Evolutionary conservation across 1,140 invertebrate genomes (phyloP), one percentile per base, ranked within the genome.

Genomic region (Drosophila cardini): DNA sequence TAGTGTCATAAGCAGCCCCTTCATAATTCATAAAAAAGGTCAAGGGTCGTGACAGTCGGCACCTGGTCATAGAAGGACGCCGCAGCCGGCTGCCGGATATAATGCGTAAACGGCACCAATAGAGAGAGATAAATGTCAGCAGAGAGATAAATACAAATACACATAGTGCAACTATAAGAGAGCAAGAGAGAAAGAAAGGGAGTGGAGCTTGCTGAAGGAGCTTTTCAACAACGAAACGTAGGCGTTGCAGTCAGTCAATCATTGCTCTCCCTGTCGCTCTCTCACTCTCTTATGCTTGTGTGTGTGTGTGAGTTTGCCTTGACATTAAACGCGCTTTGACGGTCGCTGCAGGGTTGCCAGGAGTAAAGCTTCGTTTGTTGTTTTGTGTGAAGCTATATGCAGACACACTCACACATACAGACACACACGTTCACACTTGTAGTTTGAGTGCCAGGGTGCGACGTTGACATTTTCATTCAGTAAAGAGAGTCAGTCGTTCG

Each of bases 11-110:
- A 63, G 55, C 46, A 62, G 62, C 40, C 48, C 36, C 62, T 55
- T 60, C 64, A 73, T 85, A 85, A 78, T 86, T 85, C 58, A 85
- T 72, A 64, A 86, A 86, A 86, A 86, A 85, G 81, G 81, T 85
- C 81, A 85, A 85, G 82, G 81, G 81, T 85, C 81, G 63, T 42
- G 53, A 36, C 71, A 73, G 56, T 68, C 63, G 36, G 40, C 71
- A 73, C 64, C 71, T 73, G 61, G 72, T 34, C 11, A 38, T 10
- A n/a, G 34, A 46, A 58, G 50, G 72, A 57, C 55, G 32, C 62
- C 77, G 81, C 82, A 86, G 81, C 78, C 78, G 82, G 82, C 82
- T 40, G 21, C 21, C 16, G 46, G 18, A 26, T 26, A 48, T 2
- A 48, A 18, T 45, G 15, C 15, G 15, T 43, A 16, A 21, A 18